phyloP scores from a whole-genome alignment of 2,797 vertebrate genomes.

The Gambusia yucatana region DNA sequence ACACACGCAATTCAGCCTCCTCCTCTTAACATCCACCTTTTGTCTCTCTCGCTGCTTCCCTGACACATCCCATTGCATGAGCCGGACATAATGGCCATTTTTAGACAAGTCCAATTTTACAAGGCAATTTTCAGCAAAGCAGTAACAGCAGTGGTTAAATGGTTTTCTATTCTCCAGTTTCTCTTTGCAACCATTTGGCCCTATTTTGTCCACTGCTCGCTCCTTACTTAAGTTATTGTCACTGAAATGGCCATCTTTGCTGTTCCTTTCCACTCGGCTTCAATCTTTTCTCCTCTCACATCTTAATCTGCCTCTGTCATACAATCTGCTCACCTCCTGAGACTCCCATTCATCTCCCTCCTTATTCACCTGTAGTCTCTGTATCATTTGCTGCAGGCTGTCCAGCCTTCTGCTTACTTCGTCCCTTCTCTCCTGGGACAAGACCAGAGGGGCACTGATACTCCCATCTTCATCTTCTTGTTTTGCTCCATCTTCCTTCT shows the following conservation, averaged over 20 bases:
- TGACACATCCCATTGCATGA: constrained; percentile 73
- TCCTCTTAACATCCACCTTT: constrained; percentile 70
- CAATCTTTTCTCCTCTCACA: constrained; percentile 53
- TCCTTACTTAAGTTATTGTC: constrained; percentile 70
- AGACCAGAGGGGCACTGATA: constrained; percentile 75
- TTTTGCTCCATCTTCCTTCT: constrained; percentile 30
- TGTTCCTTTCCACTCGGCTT: constrained; percentile 42
- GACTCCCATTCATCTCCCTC: constrained; percentile 22
- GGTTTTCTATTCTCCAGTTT: constrained; percentile 70
- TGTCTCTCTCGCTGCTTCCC: constrained; percentile 58
- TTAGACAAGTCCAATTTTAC: constrained; percentile 76
- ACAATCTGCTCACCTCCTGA: constrained; percentile 18
- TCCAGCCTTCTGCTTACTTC: constrained; percentile 77
- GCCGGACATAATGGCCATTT: constrained; percentile 75
- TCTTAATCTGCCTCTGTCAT: constrained; percentile 49
- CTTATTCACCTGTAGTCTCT: constrained; percentile 79
- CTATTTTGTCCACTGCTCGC: constrained; percentile 60
- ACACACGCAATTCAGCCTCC: constrained; percentile 42
- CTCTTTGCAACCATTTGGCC: constrained; percentile 69
- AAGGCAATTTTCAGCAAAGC: constrained; percentile 71
- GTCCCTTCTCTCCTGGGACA: constrained; percentile 73
- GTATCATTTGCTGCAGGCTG: constrained; percentile 80
- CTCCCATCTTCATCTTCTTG: constrained; percentile 50
- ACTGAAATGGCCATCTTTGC: constrained; percentile 49
- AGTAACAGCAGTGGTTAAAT: constrained; percentile 75